A percentile compares a stretch with the other conserved stretches of the same genome.
phyloP scores from a whole-genome alignment of 2,888 invertebrate genomes.

The Molorchus minor region DNA sequence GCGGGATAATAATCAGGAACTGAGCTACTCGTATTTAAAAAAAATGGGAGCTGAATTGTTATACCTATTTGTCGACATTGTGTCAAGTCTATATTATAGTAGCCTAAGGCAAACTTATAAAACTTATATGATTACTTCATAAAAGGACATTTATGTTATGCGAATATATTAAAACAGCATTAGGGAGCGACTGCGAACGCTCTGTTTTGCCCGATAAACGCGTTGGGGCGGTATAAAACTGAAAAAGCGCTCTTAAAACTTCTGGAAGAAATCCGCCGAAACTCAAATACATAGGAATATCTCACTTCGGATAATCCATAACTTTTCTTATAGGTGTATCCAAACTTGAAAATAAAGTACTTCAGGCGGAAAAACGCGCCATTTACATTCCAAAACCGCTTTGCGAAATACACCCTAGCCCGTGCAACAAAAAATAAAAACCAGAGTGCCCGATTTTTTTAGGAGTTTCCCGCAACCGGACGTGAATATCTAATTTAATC shows the following conservation, averaged over 20 bases:
- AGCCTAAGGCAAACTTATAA: too few species aligned
- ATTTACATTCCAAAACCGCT: slow-evolving; percentile 1
- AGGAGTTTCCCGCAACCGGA: neutral
- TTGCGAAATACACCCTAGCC: neutral
- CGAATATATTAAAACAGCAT: neutral
- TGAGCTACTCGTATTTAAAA: too few species aligned
- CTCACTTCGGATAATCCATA: slow-evolving; percentile 13
- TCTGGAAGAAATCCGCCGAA: slow-evolving; percentile 14
- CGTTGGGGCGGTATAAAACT: neutral
- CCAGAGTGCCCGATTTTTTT: slow-evolving; percentile 1
- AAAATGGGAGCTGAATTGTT: too few species aligned
- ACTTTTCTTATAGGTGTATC: slow-evolving; percentile 17
- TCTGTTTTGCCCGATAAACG: neutral
- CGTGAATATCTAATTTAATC: slow-evolving; percentile 1
- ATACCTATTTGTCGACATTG: too few species aligned
- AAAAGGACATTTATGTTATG: neutral
- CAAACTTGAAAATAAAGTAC: slow-evolving; percentile 18
- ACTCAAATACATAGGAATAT: slow-evolving; percentile 16
- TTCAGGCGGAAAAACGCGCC: slow-evolving; percentile 9
- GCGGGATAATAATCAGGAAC: too few species aligned
- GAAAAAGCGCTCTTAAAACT: slow-evolving; percentile 14
- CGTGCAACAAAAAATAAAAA: neutral
- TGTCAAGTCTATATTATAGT: too few species aligned
- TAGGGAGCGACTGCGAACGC: neutral
- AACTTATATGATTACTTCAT: too few species aligned